Evolutionary conservation across 2,888 invertebrate genomes (phyloP).

Genomic region (Stenodema calcarata): DNA sequence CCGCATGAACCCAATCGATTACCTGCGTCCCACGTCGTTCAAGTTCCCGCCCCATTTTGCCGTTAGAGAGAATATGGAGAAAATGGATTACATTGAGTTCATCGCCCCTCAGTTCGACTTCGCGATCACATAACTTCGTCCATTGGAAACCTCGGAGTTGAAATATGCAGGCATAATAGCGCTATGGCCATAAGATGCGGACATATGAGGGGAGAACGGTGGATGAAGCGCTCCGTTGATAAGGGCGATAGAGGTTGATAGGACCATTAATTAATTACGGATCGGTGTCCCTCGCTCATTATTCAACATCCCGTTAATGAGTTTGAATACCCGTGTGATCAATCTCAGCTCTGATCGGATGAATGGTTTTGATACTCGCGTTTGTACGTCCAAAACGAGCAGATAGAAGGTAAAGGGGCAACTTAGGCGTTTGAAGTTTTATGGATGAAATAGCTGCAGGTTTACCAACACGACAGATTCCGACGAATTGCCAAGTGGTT

Average conservation of each 20-base stretch:
- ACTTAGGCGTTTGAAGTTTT: too few relatives aligned
- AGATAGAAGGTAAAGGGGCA: too few relatives aligned
- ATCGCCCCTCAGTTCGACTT: not conserved
- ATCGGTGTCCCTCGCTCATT: not conserved
- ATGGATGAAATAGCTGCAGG: too few relatives aligned
- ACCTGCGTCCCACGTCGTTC: too few relatives aligned
- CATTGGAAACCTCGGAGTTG: not conserved
- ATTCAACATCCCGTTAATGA: conserved; percentile 1
- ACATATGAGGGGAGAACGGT: not conserved
- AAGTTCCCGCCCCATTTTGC: too few relatives aligned
- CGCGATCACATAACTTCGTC: not conserved
- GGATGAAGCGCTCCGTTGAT: not conserved
- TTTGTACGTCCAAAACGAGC: not conserved
- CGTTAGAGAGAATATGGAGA: not conserved
- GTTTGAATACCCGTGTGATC: not conserved
- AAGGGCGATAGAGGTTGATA: not conserved
- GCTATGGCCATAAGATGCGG: too few relatives aligned
- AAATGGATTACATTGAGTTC: not conserved
- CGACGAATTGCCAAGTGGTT: too few relatives aligned
- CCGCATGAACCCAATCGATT: too few relatives aligned
- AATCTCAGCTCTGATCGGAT: not conserved
- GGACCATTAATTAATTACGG: conserved; percentile 19
- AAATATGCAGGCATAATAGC: not conserved
- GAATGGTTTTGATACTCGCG: not conserved
- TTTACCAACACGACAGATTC: too few relatives aligned